Percentiles rank a stretch among this genome's conserved stretches.
phyloP scores from a whole-genome alignment of 1,140 invertebrate species.

The Panulirus ornatus region DNA sequence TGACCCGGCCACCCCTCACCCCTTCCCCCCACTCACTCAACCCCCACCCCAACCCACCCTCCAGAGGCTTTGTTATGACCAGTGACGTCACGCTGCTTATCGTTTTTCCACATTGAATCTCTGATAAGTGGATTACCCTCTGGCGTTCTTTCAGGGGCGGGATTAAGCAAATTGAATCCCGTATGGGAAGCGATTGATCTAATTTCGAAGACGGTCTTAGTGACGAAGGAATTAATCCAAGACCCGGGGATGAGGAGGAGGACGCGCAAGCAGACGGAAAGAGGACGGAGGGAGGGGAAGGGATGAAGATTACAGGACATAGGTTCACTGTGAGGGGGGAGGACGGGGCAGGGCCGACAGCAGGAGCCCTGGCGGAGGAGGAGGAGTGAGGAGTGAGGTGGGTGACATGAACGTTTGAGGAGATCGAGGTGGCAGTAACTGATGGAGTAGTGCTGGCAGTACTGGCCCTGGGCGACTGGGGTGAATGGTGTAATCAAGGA shows the following conservation, averaged over 20 bases:
- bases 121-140: slow-evolving; percentile 47
- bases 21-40: not conserved
- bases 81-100: slow-evolving; percentile 52
- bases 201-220: slow-evolving; percentile 53
- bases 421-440: no score
- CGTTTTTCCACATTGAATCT: slow-evolving; percentile 47
- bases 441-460: no score
- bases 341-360: no score
- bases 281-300: not conserved
- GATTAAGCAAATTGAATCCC: slow-evolving; percentile 66
- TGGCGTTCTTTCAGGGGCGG: slow-evolving; percentile 28
- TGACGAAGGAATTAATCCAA: slow-evolving; percentile 41
- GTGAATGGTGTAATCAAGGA: no score
- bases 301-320: not conserved
- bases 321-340: not conserved
- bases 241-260: not conserved
- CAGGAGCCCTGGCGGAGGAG: no score
- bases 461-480: no score
- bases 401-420: no score
- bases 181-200: slow-evolving; percentile 54
- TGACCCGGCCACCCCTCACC: no score
- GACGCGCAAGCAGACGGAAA: no score
- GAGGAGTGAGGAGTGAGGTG: no score
- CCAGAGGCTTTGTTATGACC: slow-evolving; percentile 15
- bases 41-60: not conserved